phyloP scores from a whole-genome alignment of 2,797 vertebrate genomes.

The Myiotriccus ornatus region DNA sequence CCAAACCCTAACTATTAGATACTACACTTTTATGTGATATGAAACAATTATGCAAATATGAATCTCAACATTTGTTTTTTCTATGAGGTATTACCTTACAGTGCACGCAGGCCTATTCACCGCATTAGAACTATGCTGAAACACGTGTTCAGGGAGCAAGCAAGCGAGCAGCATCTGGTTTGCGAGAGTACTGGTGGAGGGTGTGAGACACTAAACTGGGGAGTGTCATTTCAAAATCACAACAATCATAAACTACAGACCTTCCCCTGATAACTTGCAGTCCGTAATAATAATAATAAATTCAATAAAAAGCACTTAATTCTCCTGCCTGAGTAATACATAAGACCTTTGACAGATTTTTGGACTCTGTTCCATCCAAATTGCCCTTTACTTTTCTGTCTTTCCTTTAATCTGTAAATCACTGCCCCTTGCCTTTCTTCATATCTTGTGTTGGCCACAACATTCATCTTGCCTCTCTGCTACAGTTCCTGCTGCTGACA shows the following conservation, averaged over 20 bases:
- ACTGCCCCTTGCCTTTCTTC: background rate
- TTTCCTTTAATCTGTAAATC: background rate
- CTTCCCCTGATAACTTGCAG: background rate
- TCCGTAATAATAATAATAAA: background rate
- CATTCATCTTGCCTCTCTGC: background rate
- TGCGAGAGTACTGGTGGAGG: background rate
- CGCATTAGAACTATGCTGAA: background rate
- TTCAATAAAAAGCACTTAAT: background rate
- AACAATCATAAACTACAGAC: background rate
- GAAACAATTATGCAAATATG: background rate
- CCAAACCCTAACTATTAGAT: background rate
- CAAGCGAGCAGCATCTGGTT: background rate
- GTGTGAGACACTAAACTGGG: background rate
- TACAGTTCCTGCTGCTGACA: background rate
- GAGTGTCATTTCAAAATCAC: background rate
- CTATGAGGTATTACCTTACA: background rate
- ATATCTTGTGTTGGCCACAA: background rate
- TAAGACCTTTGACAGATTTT: background rate
- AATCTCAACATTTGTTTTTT: background rate
- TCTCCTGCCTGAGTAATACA: rapidly evolving
- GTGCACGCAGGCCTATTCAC: background rate
- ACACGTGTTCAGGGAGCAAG: background rate
- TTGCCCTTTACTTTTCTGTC: background rate
- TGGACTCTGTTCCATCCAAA: background rate
- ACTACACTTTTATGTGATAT: background rate